These are phyloP conservation scores for Otolemur garnettii DNA, from an alignment of 2,113 vertebrate species.

Conservation along the genomic window DNA sequence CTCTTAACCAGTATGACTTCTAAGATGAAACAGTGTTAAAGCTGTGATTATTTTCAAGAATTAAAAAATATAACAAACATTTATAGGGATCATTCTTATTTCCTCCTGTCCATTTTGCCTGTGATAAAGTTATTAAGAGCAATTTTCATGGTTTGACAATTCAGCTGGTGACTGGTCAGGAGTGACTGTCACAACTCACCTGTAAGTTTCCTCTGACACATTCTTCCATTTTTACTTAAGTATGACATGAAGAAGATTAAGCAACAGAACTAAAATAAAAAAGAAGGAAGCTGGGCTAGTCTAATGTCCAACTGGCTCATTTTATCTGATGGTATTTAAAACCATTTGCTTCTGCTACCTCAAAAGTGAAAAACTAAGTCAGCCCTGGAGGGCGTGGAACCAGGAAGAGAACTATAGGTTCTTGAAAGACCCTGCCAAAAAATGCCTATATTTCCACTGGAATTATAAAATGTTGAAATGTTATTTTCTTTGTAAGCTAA, in stretches of 20 bases:
- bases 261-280: slow-evolving; percentile 47
- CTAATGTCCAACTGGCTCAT: background rate
- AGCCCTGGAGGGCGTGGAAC: background rate
- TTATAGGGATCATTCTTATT: background rate
- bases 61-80: background rate
- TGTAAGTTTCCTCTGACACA: background rate
- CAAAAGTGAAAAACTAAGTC: slow-evolving; percentile 32
- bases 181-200: background rate
- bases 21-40: background rate
- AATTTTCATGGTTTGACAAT: background rate
- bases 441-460: background rate
- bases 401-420: background rate
- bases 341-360: background rate
- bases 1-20: background rate
- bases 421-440: background rate
- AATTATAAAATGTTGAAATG: background rate
- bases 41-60: slow-evolving; percentile 28
- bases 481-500: background rate
- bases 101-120: background rate
- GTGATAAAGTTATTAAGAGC: background rate
- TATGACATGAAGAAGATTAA: background rate
- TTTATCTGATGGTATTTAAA: background rate
- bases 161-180: background rate
- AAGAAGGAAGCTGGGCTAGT: background rate
- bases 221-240: background rate